These are phyloP conservation scores for Eristalis tenax DNA, from an alignment of 2,888 invertebrate genomes.

Conservation along the genomic window DNA sequence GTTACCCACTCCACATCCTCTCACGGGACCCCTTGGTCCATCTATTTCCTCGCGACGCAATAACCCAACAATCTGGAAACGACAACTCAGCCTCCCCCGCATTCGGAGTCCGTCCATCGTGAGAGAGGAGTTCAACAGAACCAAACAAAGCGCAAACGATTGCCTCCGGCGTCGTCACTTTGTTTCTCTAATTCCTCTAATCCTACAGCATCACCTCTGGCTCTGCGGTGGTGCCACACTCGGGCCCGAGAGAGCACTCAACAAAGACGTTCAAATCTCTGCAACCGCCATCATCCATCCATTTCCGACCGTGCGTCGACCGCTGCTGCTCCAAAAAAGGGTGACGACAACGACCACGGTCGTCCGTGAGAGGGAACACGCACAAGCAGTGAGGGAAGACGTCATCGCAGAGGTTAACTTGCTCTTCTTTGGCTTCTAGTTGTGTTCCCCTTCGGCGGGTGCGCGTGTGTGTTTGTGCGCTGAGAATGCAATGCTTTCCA, in stretches of 20 bases:
- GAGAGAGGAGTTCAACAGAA: background rate
- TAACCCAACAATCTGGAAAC: constrained; percentile 15
- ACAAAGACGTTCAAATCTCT: constrained; percentile 27
- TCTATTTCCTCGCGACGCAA: background rate
- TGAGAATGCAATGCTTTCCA: constrained; percentile 26
- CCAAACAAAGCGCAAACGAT: constrained; percentile 6
- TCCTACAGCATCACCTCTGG: background rate
- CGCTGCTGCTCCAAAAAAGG: constrained; percentile 29
- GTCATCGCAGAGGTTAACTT: background rate
- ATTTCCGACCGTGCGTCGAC: constrained; percentile 1
- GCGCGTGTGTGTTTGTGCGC: background rate
- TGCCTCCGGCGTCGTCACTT: constrained; percentile 4
- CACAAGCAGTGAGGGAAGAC: background rate
- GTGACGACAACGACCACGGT: background rate
- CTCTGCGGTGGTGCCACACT: background rate
- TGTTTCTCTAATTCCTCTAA: constrained; percentile 14
- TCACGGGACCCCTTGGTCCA: background rate
- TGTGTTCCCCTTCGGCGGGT: background rate
- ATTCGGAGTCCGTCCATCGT: background rate
- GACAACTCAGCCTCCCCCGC: background rate
- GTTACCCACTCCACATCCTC: background rate
- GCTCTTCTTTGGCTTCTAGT: constrained; percentile 27
- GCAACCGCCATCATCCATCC: constrained; percentile 7
- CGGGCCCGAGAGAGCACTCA: background rate
- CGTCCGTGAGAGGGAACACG: background rate